Conservation (phyloP, 2,888 invertebrate species). For the Drosophila paucipuncta region DNA sequence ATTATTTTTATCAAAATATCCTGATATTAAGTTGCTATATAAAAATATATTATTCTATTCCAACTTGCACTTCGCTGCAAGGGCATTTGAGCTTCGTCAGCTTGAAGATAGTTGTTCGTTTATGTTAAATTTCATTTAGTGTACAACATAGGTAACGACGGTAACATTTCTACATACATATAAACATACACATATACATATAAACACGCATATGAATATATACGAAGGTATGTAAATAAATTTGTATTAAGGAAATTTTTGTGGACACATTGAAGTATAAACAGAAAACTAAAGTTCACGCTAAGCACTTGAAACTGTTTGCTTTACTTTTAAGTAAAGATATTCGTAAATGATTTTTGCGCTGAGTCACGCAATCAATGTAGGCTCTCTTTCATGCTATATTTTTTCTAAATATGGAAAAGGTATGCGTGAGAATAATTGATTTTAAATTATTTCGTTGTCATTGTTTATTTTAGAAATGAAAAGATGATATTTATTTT, state of each 20-base stretch:
- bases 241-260: constrained; percentile 49
- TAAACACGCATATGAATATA: background rate
- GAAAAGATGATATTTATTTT: constrained; percentile 70
- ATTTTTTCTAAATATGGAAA: constrained; percentile 57
- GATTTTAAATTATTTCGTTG: constrained; percentile 73
- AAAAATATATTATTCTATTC: background rate
- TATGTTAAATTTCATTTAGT: background rate
- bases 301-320: constrained; percentile 62
- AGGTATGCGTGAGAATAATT: constrained; percentile 73
- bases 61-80: background rate
- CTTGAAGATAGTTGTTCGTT: background rate
- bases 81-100: constrained; percentile 1
- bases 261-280: constrained; percentile 38
- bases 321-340: constrained; percentile 58
- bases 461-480: constrained; percentile 77
- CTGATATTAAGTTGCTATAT: background rate
- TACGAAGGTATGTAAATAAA: constrained; percentile 35
- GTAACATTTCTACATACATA: constrained; percentile 6
- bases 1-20: background rate
- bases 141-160: constrained; percentile 3
- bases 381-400: constrained; percentile 56
- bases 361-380: constrained; percentile 68
- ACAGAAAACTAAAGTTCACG: constrained; percentile 55
- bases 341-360: constrained; percentile 56
- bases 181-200: background rate